Evolutionary conservation across 2,888 invertebrate genomes (phyloP), one percentile per base, ranked within the genome.

Genomic region (Rhaphigaster nebulosa): DNA sequence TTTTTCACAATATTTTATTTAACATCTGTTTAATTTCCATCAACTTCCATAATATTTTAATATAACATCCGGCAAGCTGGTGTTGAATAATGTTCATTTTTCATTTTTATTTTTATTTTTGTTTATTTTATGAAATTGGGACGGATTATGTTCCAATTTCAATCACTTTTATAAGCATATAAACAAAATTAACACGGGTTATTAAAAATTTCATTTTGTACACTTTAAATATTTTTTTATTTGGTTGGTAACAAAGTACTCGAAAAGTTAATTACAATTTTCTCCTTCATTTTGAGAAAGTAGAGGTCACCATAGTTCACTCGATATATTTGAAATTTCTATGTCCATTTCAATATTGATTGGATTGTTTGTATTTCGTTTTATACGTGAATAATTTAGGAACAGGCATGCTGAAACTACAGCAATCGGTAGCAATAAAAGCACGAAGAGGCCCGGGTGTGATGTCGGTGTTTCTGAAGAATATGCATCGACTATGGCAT

Each of bases 231-330:
- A 5, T 70, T 34, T 70, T 15, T 76, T 38, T 76, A 3, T 65
- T 76, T 76, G 34, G 6, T 70, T 70, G 70, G 70, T 70, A 70
- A 65, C 29, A 65, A 65, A n/a, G 70, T 18, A 34, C 20, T 70
- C 18, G 20, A 34, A 70, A 70, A 70, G 70, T 76, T 87, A 50
- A 54, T 89, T 88, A 56, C 34, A 45, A 20, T 34, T 70, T 89
- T 90, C 60, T 54, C 56, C 26, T 87, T 87, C 87, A 65, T 91
- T 70, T 56, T 80, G 60, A 23, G 92, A 91, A 65, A 92, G 92
- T 56, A 92, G 87, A 65, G 92, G 92, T 92, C 92, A 92, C 92
- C 92, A 92, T 87, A 92, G 91, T 88, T 92, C 92, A 90, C 91
- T 92, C n/a, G 92, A 92, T 87, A 92, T 91, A 89, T 92, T 91